These are phyloP conservation scores for Xerus rutilus DNA, from an alignment of 2,797 vertebrate species.

Conservation along the genomic window DNA sequence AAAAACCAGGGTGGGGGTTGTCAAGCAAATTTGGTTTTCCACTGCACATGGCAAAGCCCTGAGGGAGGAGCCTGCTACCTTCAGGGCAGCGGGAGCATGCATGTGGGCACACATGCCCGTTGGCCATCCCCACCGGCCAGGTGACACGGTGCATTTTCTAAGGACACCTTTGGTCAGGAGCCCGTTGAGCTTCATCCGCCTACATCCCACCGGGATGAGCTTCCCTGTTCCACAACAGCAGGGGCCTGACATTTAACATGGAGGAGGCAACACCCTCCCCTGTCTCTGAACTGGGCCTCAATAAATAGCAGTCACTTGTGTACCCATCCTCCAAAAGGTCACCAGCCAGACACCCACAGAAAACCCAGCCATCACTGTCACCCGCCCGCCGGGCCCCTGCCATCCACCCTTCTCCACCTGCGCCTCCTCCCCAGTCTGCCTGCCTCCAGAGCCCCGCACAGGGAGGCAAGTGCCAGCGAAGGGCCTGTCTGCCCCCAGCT, in stretches of 20 bases:
- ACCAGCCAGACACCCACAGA: conserved; percentile 47
- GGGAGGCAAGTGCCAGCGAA: background rate
- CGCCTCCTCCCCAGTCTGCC: accelerated
- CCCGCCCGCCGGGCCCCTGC: conserved; percentile 40
- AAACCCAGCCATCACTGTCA: background rate
- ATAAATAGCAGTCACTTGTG: conserved; percentile 48
- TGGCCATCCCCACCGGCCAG: background rate
- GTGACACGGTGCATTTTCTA: background rate
- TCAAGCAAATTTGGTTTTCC: background rate
- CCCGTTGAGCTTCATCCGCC: background rate
- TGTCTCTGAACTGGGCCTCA: conserved; percentile 49
- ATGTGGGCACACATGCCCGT: background rate
- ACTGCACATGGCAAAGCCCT: background rate
- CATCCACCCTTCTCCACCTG: conserved; percentile 1
- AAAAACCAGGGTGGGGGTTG: background rate
- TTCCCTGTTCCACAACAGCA: background rate
- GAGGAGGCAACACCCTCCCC: background rate
- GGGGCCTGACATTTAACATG: conserved; percentile 44
- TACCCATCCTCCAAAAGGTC: conserved; percentile 68
- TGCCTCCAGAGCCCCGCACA: background rate
- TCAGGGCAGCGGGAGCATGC: background rate
- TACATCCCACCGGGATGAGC: accelerated
- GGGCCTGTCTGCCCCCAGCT: conserved; percentile 44
- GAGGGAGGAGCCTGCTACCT: background rate
- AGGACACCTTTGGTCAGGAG: background rate